Evolutionary conservation across 2,797 vertebrate species (phyloP).

Genomic region (Synaphobranchus kaupii): DNA sequence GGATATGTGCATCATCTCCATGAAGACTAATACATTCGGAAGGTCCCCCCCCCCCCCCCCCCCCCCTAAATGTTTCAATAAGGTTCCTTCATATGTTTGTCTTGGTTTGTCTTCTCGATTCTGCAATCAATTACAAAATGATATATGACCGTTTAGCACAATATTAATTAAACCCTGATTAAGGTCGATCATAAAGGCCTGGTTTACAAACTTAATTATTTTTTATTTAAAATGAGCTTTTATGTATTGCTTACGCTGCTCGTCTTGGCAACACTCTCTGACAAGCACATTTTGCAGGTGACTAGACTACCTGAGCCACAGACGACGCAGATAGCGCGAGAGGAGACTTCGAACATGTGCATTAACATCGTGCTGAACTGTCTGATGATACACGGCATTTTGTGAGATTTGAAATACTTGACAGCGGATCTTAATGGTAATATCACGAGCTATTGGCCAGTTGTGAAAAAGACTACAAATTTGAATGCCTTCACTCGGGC

Average conservation of each 20-base stretch:
- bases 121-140: background rate
- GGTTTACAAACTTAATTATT: background rate
- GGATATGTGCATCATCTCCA: background rate
- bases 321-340: background rate
- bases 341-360: background rate
- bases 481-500: background rate
- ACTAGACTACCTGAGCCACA: background rate
- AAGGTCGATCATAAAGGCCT: background rate
- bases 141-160: background rate
- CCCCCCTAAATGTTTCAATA: background rate
- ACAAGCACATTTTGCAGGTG: background rate
- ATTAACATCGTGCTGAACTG: background rate
- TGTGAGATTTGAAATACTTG: background rate
- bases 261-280: background rate
- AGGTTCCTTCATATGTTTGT: background rate
- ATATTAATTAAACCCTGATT: background rate
- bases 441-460: background rate
- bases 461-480: background rate
- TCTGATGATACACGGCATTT: background rate
- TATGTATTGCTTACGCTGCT: background rate
- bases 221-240: background rate
- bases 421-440: background rate
- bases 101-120: background rate
- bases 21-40: background rate
- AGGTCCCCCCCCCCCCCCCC: background rate